phyloP scores from a whole-genome alignment of 2,113 vertebrate species.

The Chamaea fasciata region DNA sequence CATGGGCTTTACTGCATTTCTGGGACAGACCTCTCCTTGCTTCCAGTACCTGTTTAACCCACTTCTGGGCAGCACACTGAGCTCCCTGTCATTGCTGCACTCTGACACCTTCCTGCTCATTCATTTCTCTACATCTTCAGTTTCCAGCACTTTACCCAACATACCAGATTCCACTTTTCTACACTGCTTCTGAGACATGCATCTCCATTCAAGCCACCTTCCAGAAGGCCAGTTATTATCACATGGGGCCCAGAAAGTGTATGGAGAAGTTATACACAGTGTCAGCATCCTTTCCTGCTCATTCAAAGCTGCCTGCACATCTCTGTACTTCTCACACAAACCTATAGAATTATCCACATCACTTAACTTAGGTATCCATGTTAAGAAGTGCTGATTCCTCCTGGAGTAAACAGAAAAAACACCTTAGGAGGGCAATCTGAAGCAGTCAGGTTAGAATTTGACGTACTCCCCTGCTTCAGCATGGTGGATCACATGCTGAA shows the following conservation, averaged over 20 bases:
- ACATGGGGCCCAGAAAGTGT: neutral
- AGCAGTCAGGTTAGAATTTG: neutral
- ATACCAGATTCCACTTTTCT: neutral
- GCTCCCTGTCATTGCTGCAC: neutral
- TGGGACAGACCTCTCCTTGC: neutral
- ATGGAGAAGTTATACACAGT: neutral
- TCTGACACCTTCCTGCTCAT: neutral
- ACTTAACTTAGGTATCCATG: neutral
- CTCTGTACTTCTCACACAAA: neutral
- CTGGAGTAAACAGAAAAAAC: neutral
- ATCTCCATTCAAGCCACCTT: neutral
- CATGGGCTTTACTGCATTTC: neutral
- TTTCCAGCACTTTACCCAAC: neutral
- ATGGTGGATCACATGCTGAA: neutral
- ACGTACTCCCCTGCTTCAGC: neutral
- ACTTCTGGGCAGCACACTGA: neutral
- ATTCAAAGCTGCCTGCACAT: fast-evolving
- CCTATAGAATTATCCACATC: neutral
- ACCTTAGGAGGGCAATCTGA: neutral
- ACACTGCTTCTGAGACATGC: neutral
- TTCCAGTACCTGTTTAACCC: neutral
- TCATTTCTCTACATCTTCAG: neutral
- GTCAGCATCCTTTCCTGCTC: neutral
- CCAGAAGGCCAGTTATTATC: neutral
- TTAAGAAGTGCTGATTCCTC: neutral